Evolutionary conservation across 2,113 vertebrate species (phyloP).

Genomic region (Cranoglanis bouderius): DNA sequence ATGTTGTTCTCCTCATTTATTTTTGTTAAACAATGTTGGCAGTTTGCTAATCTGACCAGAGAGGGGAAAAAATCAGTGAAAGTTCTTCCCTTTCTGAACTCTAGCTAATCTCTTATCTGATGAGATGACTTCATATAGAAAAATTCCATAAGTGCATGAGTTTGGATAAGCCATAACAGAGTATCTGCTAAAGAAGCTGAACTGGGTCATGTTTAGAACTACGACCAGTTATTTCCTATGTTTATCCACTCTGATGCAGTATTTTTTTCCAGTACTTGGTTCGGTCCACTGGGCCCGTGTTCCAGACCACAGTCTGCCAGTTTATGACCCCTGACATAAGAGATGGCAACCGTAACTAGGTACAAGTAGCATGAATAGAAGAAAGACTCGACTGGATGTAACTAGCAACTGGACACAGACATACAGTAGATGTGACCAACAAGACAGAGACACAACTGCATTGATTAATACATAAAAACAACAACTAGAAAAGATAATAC

Average conservation of each 20-base stretch:
- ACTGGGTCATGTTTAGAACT: not conserved
- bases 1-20: not conserved
- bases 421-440: not conserved
- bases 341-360: not conserved
- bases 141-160: not conserved
- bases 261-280: not conserved
- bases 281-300: not conserved
- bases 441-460: not conserved
- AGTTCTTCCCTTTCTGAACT: not conserved
- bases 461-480: not conserved
- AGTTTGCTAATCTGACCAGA: not conserved
- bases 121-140: not conserved
- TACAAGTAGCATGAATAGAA: not conserved
- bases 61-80: not conserved
- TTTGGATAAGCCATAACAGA: not conserved
- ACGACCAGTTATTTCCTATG: not conserved
- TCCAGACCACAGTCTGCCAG: not conserved
- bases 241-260: not conserved
- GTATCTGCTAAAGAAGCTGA: not conserved
- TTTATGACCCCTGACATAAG: not conserved
- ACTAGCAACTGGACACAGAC: not conserved
- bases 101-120: not conserved
- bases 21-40: not conserved
- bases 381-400: not conserved
- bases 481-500: not conserved